These are phyloP conservation scores for Myocastor coypus DNA, from an alignment of 2,113 vertebrate genomes.

Conservation along the genomic window DNA sequence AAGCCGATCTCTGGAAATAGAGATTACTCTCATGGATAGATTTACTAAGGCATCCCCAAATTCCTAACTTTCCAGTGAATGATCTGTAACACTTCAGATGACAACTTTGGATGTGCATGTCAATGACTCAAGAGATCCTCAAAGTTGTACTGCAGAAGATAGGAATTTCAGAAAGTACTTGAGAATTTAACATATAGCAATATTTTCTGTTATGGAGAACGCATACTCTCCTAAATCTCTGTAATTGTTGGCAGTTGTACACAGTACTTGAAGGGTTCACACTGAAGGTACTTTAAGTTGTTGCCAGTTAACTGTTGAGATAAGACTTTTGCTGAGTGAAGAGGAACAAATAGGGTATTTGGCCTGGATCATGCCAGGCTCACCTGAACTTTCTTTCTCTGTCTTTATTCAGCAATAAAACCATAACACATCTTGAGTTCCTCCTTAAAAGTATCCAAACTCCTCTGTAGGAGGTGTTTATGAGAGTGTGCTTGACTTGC, in stretches of 20 bases:
- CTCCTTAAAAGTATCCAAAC: neutral
- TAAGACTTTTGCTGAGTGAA: neutral
- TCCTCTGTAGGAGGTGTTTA: neutral
- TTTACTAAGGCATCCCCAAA: neutral
- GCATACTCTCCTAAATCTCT: neutral
- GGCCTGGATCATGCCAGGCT: neutral
- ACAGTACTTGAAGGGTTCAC: neutral
- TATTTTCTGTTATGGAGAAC: neutral
- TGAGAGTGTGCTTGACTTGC: neutral
- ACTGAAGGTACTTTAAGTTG: neutral
- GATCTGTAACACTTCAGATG: neutral
- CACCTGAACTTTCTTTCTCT: neutral
- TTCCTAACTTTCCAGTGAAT: neutral
- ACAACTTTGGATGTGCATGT: neutral
- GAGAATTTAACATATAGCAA: constrained; percentile 1
- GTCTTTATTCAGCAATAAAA: neutral
- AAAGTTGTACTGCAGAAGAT: neutral
- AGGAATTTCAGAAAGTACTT: neutral
- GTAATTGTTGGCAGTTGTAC: neutral
- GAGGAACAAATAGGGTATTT: neutral
- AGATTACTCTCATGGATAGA: neutral
- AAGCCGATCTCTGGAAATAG: neutral
- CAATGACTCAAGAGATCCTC: neutral
- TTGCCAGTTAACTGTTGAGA: neutral
- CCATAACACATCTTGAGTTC: neutral